These are phyloP conservation scores for Geotrypetes seraphini DNA, from an alignment of 2,797 vertebrate species.

Conservation along the genomic window DNA sequence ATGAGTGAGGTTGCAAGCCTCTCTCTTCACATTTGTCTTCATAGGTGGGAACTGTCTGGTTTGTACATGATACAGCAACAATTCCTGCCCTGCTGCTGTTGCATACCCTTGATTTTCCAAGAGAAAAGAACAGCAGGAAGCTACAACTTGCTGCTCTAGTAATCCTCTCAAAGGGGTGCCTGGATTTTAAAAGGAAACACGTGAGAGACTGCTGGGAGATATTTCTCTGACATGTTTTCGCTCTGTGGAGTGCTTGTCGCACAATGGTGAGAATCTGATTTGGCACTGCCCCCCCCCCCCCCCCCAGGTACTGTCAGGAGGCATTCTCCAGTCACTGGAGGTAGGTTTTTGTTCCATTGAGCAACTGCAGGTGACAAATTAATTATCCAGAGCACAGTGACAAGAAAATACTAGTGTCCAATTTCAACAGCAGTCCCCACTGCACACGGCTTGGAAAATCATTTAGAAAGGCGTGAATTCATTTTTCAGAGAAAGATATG, in stretches of 20 bases:
- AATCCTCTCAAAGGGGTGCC: background rate
- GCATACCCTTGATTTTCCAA: background rate
- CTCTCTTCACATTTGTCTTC: accelerated
- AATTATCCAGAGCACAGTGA: too few relatives aligned
- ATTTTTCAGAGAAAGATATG: too few relatives aligned
- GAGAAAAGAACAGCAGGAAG: background rate
- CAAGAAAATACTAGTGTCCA: too few relatives aligned
- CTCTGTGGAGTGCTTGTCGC: too few relatives aligned
- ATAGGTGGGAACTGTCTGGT: accelerated
- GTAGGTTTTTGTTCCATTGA: too few relatives aligned
- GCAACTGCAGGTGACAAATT: too few relatives aligned
- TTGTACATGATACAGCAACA: accelerated
- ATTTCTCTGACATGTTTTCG: background rate
- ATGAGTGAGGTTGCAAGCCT: accelerated
- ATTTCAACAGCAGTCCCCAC: too few relatives aligned
- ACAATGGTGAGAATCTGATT: too few relatives aligned
- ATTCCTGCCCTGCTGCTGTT: background rate
- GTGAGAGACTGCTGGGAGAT: too few relatives aligned
- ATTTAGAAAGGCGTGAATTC: too few relatives aligned
- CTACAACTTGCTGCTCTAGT: background rate
- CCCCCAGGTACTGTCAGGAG: background rate
- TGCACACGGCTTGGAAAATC: too few relatives aligned
- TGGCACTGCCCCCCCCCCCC: background rate
- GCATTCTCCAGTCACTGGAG: background rate
- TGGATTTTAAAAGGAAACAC: too few relatives aligned